Base-by-base conservation (phyloP, 2,888 invertebrate genomes). In the Heliconius erato region DNA sequence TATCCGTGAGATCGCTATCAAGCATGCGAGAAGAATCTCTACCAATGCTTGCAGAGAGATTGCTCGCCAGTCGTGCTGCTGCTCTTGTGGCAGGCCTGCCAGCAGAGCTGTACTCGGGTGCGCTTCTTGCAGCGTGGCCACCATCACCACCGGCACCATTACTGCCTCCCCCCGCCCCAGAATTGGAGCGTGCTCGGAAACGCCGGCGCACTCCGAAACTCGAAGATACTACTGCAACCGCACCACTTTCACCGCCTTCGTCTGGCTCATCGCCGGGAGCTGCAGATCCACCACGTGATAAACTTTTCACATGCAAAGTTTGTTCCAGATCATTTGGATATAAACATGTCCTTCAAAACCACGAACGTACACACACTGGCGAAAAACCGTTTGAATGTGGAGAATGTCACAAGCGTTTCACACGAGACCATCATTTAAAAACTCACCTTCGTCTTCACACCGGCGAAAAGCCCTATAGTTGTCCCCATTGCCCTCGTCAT, bases 301-400 rank as follows among this genome's bases (percentile, higher is more conserved):
- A 98, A 91, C 97, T 98, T 82, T 99, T 99, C 94, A 98, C 98
- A 40, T 99, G 99, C 93, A 97, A 97, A 88, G 96, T 98, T 74
- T 99, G 99, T 95, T 97, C 98, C 84, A 97, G 98, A 86, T 98
- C 98, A 19, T 99, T 99, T 90, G 99, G 99, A 76, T 99, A 99
- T 96, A 99, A 99, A 90, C 99, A 99, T 93, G 99, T 99, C 32
- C 96, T 99, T 78, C 99, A 99, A 93, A 99, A 99, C 91, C 99
- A 99, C 93, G 99, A 99, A 90, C 97, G 99, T 87, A 99, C 99
- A 0, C 99, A 99, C 92, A 99, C 99, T 0, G 99, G 99, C 0
- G 99, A 99, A 91, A 99, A 99, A 89, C 99, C 99, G 0, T 99
- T 99, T 94, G 98, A 98, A 91, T 99, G 99, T 90, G 97, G 97